Evolutionary conservation across 2,797 vertebrate species (phyloP), one percentile per base, ranked within the genome.

Genomic region (Sciurus carolinensis): DNA sequence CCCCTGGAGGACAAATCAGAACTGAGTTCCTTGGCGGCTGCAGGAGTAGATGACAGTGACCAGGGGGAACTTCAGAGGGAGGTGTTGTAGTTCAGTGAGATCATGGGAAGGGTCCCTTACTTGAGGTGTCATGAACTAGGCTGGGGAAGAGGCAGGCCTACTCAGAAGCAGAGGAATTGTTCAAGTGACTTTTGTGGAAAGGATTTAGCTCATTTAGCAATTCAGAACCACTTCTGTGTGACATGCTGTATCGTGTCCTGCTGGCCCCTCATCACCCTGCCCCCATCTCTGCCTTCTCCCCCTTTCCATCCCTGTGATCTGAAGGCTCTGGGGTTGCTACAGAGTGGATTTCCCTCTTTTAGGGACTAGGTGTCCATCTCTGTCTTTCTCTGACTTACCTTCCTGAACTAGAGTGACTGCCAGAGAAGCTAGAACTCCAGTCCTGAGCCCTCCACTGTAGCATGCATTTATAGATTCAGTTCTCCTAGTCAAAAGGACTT

Each of bases 1-100:
- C 82, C 22, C 24, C 54, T 81, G 52, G 10, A 91, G 22, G 54
- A 62, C 2, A 66, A 66, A 36, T 52, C 10, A 15, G 50, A 62
- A 52, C 42, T 8, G 42, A 28, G 22, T 52, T n/a, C 47, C 67
- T 82, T 44, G 77, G 57, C 62, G 42, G 42, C 83, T 28, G 2
- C 26, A 44, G 36, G 50, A 39, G 26, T 14, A 76, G 44, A 30
- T 36, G 50, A 67, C 54, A 54, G 28, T 62, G 77, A 59, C 28
- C 83, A 24, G 72, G 77, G 30, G 87, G 69, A 77, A 18, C 57
- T 69, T 75, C 50, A 80, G 33, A 93, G 76, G 18, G 52, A 94
- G 72, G 54, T 13, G 36, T 5, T 5, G 0, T 87, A 71, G 22
- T 36, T 62, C 47, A n/a, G 30, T 0, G 3, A 64, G 24, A 66